Base-by-base conservation (phyloP, 2,797 vertebrate genomes). In the Artibeus lituratus region DNA sequence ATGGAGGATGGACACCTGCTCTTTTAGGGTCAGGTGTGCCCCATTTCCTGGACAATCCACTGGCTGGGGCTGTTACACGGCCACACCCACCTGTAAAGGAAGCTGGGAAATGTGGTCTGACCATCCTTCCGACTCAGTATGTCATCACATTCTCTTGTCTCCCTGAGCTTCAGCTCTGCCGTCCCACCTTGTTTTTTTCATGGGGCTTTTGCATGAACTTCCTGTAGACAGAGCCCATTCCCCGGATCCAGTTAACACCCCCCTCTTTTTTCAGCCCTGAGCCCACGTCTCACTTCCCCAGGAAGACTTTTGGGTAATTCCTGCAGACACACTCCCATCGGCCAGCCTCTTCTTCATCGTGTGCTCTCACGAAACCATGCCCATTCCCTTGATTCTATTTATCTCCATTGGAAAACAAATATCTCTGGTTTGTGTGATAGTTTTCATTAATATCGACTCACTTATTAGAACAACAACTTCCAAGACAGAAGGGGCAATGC, bases 21-120 rank as follows among this genome's bases (percentile, higher is more conserved):
- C 15, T 15, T 26, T 49, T 15, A 29, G 24, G 42, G 10, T 49
- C 12, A 29, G 19, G 11, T 0, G 1, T 0, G 3, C 16, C 12
- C 77, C 29, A 7, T 44, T 90, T 53, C 26, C 37, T 84, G 83
- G 18, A 44, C 15, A 24, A 69, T 21, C 24, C 24, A 29, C 9
- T 29, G 19, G 51, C 29, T 55, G 29, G 53, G 57, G 10, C 24
- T 22, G 10, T 16, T 44, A 26, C 5, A 0, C 3, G 37, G 2
- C 32, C 72, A 51, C 10, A 5, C 35, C 14, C 26, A 51, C 2
- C 47, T 35, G 35, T 51, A n/a, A 42, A n/a, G 81, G 24, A 55
- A 78, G 14, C 49, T 85, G 62, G 74, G n/a, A 53, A 22, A 69
- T 78, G 26, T 21, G 26, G 67, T 57, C n/a, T 47, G 32, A 19